Base-by-base conservation (phyloP, 2,113 vertebrate species). In the Osmerus mordax region DNA sequence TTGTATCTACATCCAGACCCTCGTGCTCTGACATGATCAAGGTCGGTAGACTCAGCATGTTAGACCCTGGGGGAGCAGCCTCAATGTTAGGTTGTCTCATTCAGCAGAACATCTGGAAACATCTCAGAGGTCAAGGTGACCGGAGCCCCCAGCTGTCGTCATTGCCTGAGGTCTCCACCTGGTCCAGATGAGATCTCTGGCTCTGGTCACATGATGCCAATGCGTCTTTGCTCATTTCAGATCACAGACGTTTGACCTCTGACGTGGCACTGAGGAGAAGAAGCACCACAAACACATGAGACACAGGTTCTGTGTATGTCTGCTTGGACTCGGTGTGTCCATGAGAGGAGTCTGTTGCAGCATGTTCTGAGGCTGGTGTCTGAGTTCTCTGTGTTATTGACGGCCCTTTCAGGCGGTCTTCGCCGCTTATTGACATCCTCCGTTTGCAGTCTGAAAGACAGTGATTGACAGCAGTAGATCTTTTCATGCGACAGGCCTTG, bases 351-450 rank as follows among this genome's bases (percentile, higher is more conserved):
- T 76, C 54, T 71, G 18, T 56, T 74, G 58, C 53, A 23, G 23
- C 69, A 28, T 54, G 6, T 15, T 32, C 25, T 1, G 14, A 55
- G 53, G 63, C 32, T 36, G 32, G 32, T 36, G 4, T 36, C 4
- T 32, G 13, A 28, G 6, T 32, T 62, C 25, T 62, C 14, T 62
- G n/a, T 59, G 16, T 18, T 47, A 11, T 65, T 36, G 62, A 16
- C 15, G 32, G 63, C 60, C 71, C 21, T 76, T 73, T 67, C 16
- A 56, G 62, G 25, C 19, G 41, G 25, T 56, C 77, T 74, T 67
- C 21, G 67, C 21, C 66, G 54, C 65, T 67, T 12, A 76, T 73
- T 47, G 67, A 80, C 80, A 77, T 29, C 47, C 81, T 83, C 25
- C 62, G 62, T 56, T 14, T 62, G 63, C 13, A 59, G 47, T 67